Evolutionary conservation across 1,140 invertebrate species (phyloP), one percentile per base, ranked within the genome.

Genomic region (Caenorhabditis inopinata): DNA sequence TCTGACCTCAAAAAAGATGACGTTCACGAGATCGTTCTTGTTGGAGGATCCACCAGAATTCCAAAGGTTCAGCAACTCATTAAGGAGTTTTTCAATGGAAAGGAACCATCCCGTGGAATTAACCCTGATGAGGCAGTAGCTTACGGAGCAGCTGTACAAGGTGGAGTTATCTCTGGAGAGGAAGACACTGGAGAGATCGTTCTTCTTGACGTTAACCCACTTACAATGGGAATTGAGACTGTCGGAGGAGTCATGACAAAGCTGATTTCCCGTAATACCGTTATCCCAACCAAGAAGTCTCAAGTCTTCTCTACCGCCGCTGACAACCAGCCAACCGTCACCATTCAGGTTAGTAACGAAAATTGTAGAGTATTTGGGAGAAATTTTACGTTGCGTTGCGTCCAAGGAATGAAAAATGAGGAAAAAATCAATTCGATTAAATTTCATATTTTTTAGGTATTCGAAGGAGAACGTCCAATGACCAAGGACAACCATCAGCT

Each of bases 201-300:
- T 5, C 92, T 99, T 80, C 91, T 99, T 47, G 97, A 99, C 89
- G 97, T 99, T 48, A 98, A 98, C 88, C 97, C 97, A 84, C 91
- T 99, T 58, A 99, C 97, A 78, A 92, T 99, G 92, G 97, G 97
- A 85, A 99, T 99, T 88, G 97, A 99, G 91, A 99, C 97, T 81
- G 96, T 99, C 78, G 97, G 97, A 81, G 97, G 97, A 83, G 96
- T 99, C 12, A 99, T 99, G 97, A 98, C 97, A 81, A 99, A 98
- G 89, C 91, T 99, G 27, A 99, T 99, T 89, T 93, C 95, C 76
- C 90, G 97, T 87, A 99, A 99, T 91, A 98, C 96, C 51, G 96
- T 98, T 47, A 98, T 99, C 85, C 97, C 97, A 18, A 98, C 96
- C n/a, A 99, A 99, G 91, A 98, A 99, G 89, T 96, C 95, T 5